phyloP scores from a whole-genome alignment of 1,140 invertebrate genomes.

The fruit fly (Drosophila melanogaster) region Release_6_plus_ISO1_MT NC_004354.4:854501-855000 shows the following conservation, averaged over 20 bases:
- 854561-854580: slow-evolving; percentile 68
- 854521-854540: slow-evolving; percentile 73
- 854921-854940: slow-evolving; percentile 1
- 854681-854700: slow-evolving; percentile 51
- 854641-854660: slow-evolving; percentile 20
- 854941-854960: slow-evolving; percentile 60
- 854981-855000: slow-evolving; percentile 31
- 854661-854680: slow-evolving; percentile 65
- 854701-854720: slow-evolving; percentile 10
- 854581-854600: slow-evolving; percentile 62
- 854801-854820: slow-evolving; percentile 6
- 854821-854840: slow-evolving; percentile 39
- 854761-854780: slow-evolving; percentile 77
- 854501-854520: slow-evolving; percentile 74
- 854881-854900: slow-evolving; percentile 22
- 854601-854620: neutral
- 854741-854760: slow-evolving; percentile 65
- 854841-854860: slow-evolving; percentile 72
- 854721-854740: slow-evolving; percentile 1
- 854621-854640: neutral
- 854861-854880: slow-evolving; percentile 73
- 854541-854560: neutral
- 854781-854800: slow-evolving; percentile 41
- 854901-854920: slow-evolving; percentile 9
- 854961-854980: slow-evolving; percentile 27